These are phyloP conservation scores for Hesperia comma DNA, from an alignment of 2,888 invertebrate genomes.

Conservation along the genomic window DNA sequence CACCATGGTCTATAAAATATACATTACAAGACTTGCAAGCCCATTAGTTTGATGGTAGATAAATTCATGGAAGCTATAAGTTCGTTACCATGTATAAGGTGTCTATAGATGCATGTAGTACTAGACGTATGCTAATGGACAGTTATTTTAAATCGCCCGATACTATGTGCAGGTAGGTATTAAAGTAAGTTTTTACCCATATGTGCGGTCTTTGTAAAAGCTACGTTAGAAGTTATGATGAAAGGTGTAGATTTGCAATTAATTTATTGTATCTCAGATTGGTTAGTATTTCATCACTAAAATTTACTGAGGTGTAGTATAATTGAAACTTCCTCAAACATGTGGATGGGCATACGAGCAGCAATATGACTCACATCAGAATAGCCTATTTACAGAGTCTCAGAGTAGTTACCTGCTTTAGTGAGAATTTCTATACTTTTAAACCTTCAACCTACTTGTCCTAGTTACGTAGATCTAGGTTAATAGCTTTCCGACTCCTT, in stretches of 20 bases:
- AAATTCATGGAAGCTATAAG: constrained; percentile 15
- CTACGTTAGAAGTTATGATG: no score
- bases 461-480: constrained; percentile 3
- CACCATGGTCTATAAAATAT: constrained; percentile 26
- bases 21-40: constrained; percentile 17
- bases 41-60: constrained; percentile 27
- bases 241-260: no score
- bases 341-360: no score
- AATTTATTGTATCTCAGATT: no score
- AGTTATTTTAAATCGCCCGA: not conserved
- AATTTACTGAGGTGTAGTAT: no score
- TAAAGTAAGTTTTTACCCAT: not conserved
- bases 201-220: no score
- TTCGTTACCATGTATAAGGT: not conserved
- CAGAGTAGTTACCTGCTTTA: no score
- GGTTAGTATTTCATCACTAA: no score
- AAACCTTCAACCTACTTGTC: not conserved
- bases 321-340: no score
- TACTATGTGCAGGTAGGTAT: not conserved
- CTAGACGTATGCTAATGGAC: not conserved
- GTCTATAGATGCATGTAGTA: not conserved
- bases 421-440: no score
- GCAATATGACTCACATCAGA: no score
- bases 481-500: constrained; percentile 5
- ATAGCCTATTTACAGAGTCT: no score